A percentile compares a stretch with the other conserved stretches of the same genome.
These are phyloP conservation scores for Megatriorchis doriae DNA, from an alignment of 2,113 vertebrate genomes.

Conservation along the genomic window DNA sequence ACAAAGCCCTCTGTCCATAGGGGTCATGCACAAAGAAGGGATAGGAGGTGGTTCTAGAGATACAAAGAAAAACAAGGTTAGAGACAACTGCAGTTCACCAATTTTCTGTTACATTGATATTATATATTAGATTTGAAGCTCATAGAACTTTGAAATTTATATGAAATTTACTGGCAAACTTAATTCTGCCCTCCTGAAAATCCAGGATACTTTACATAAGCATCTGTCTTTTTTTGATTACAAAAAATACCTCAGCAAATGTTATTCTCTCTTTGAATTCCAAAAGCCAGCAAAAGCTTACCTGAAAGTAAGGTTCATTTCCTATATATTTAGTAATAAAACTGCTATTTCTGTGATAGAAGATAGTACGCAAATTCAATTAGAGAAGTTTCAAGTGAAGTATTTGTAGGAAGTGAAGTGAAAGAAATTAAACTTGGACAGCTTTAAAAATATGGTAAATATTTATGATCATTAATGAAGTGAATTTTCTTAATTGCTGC, in stretches of 20 bases:
- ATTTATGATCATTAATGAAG: neutral
- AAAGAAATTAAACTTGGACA: neutral
- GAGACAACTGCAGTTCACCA: neutral
- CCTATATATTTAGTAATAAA: neutral
- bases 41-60: slow-evolving; percentile 56
- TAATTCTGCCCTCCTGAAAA: neutral
- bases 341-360: neutral
- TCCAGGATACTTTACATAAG: neutral
- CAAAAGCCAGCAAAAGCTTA: neutral
- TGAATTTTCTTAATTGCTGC: neutral
- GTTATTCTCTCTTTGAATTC: neutral
- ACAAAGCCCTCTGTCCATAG: slow-evolving; percentile 77
- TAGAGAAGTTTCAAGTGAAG: neutral
- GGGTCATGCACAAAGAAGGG: slow-evolving; percentile 68
- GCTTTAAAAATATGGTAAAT: neutral
- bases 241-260: neutral
- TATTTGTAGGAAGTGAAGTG: neutral
- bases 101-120: neutral
- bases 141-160: neutral
- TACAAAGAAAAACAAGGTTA: neutral
- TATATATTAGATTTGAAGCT: neutral
- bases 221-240: neutral
- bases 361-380: neutral
- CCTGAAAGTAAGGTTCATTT: neutral
- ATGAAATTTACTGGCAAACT: neutral